Conservation (phyloP, 2,888 invertebrate species). For the Campopleginae sp. region DNA sequence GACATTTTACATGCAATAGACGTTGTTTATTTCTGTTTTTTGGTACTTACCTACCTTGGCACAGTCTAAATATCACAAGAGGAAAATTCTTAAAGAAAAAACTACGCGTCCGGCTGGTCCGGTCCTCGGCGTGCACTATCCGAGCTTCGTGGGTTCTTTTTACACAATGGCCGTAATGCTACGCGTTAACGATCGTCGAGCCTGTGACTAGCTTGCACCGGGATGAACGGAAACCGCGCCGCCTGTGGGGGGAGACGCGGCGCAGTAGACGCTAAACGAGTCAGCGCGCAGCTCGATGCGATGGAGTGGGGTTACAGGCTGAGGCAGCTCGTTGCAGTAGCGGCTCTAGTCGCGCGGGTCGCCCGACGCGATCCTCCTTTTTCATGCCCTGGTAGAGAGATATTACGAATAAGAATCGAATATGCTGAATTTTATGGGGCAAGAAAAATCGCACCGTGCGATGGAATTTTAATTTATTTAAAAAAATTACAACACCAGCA, state of each 20-base stretch:
- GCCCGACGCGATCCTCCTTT: slow-evolving; percentile 33
- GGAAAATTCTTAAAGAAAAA: slow-evolving; percentile 81
- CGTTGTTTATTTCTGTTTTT: background rate
- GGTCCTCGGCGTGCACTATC: slow-evolving; percentile 81
- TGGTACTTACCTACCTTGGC: slow-evolving; percentile 82
- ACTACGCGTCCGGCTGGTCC: slow-evolving; percentile 80
- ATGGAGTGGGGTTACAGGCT: slow-evolving; percentile 65
- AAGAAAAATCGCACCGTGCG: background rate
- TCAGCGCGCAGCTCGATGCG: slow-evolving; percentile 74
- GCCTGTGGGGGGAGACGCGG: slow-evolving; percentile 80
- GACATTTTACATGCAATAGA: background rate
- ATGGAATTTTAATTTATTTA: background rate
- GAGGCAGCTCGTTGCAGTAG: slow-evolving; percentile 61
- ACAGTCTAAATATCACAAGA: slow-evolving; percentile 84
- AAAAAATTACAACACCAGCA: background rate
- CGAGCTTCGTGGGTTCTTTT: slow-evolving; percentile 80
- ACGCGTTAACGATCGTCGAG: slow-evolving; percentile 82
- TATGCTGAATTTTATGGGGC: background rate
- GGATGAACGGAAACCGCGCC: slow-evolving; percentile 75
- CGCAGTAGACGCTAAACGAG: slow-evolving; percentile 74
- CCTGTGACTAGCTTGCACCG: slow-evolving; percentile 73
- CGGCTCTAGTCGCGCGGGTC: slow-evolving; percentile 37
- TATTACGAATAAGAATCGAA: background rate
- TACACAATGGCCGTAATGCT: slow-evolving; percentile 81
- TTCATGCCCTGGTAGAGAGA: slow-evolving; percentile 11